Conservation (phyloP, 2,797 vertebrate species). For the Coranthus polyacanthus region DNA sequence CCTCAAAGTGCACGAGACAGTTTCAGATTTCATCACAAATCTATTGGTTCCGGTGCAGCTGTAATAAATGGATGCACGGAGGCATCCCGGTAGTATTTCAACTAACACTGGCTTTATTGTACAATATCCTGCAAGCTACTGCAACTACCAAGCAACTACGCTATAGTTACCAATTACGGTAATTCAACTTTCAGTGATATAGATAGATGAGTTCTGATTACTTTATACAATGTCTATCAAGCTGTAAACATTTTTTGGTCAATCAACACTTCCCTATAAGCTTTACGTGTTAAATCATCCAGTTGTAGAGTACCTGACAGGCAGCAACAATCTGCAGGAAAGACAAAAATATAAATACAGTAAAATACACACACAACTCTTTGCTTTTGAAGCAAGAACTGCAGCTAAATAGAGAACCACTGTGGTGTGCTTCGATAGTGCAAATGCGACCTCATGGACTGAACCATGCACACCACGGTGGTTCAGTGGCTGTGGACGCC, state of each 20-base stretch:
- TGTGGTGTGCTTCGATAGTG: conserved; percentile 57
- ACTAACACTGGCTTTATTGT: conserved; percentile 26
- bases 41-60: conserved; percentile 54
- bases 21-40: conserved; percentile 57
- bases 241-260: conserved; percentile 71
- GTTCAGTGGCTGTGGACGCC: conserved; percentile 14
- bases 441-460: conserved; percentile 57
- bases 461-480: conserved; percentile 12
- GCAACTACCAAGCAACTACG: conserved; percentile 41
- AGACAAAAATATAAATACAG: conserved; percentile 37
- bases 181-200: conserved; percentile 33
- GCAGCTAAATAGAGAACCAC: conserved; percentile 32
- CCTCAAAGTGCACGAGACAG: conserved; percentile 57
- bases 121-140: conserved; percentile 53
- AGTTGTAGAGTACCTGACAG: conserved; percentile 30
- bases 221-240: conserved; percentile 26
- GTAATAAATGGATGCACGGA: conserved; percentile 29
- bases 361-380: conserved; percentile 49
- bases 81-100: conserved; percentile 34
- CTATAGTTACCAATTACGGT: conserved; percentile 33
- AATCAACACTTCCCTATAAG: conserved; percentile 29
- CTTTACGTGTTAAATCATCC: conserved; percentile 22
- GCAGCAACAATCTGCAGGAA: conserved; percentile 31
- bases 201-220: conserved; percentile 15
- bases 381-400: conserved; percentile 34